Evolutionary conservation across 2,888 invertebrate genomes (phyloP).

Genomic region (Folsomia manolachei): DNA sequence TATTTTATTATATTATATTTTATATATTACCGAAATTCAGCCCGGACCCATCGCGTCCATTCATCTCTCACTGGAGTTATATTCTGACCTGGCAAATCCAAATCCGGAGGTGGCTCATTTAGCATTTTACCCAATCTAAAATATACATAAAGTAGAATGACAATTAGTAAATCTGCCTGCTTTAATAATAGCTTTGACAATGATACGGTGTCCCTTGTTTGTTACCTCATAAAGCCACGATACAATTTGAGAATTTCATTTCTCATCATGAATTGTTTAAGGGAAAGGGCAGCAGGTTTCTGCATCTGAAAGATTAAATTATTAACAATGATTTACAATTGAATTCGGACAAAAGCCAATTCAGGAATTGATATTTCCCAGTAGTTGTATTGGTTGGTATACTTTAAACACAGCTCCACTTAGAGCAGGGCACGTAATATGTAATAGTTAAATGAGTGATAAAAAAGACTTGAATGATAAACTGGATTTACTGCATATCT

Average conservation of each 20-base stretch:
- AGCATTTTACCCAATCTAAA: slow-evolving; percentile 10
- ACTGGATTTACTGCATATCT: too few species aligned
- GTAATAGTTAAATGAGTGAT: too few species aligned
- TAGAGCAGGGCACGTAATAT: background rate
- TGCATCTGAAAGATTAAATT: slow-evolving; percentile 25
- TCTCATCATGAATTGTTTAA: slow-evolving; percentile 45
- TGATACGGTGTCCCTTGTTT: too few species aligned
- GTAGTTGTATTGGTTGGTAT: background rate
- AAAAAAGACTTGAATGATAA: too few species aligned
- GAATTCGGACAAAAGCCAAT: background rate
- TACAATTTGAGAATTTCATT: slow-evolving; percentile 43
- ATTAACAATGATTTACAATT: background rate
- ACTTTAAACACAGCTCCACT: slow-evolving; percentile 7
- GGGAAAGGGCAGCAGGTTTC: slow-evolving; percentile 27
- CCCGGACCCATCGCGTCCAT: slow-evolving; percentile 37
- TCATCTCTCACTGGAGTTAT: slow-evolving; percentile 25
- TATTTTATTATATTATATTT: too few species aligned
- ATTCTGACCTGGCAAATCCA: background rate
- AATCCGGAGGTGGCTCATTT: slow-evolving; percentile 9
- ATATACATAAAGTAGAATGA: background rate
- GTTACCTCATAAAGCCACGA: slow-evolving; percentile 41
- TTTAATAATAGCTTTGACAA: too few species aligned
- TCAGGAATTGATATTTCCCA: background rate
- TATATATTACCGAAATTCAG: too few species aligned
- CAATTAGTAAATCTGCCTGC: too few species aligned